A percentile compares a stretch with the other conserved stretches of the same genome.
Conservation (phyloP, 2,797 vertebrate genomes). For the Tragelaphus eurycerus region DNA sequence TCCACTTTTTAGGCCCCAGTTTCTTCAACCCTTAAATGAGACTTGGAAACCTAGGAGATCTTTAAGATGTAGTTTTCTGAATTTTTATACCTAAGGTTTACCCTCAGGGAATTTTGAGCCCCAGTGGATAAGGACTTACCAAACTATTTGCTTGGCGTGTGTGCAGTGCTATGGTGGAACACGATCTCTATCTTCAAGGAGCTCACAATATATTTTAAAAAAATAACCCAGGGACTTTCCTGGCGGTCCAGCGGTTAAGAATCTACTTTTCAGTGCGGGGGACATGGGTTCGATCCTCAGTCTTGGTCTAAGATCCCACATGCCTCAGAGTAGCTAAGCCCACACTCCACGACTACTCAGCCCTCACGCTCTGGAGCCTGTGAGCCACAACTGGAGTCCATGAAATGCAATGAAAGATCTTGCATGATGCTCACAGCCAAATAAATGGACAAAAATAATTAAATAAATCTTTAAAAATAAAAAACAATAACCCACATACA, state of each 20-base stretch:
- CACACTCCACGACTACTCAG: background rate
- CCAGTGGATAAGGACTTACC: background rate
- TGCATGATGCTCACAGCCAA: background rate
- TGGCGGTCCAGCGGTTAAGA: background rate
- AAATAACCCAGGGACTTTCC: background rate
- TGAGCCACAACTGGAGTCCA: background rate
- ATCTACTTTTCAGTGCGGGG: background rate
- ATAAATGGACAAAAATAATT: background rate
- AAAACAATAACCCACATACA: background rate
- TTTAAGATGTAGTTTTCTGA: background rate
- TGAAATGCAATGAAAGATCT: background rate
- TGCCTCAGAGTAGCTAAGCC: background rate
- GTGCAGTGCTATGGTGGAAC: background rate
- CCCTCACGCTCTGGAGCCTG: background rate
- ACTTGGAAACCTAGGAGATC: background rate
- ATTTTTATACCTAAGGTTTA: background rate
- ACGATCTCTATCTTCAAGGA: background rate
- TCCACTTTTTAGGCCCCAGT: background rate
- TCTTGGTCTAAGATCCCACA: background rate
- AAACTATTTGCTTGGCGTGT: background rate
- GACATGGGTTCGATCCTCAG: accelerated
- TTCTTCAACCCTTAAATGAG: background rate
- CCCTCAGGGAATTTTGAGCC: background rate
- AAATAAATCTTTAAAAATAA: background rate
- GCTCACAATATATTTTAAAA: background rate